A percentile compares a stretch with the other conserved stretches of the same genome.
phyloP scores from a whole-genome alignment of 2,797 vertebrate species.

The Squalus acanthias region DNA sequence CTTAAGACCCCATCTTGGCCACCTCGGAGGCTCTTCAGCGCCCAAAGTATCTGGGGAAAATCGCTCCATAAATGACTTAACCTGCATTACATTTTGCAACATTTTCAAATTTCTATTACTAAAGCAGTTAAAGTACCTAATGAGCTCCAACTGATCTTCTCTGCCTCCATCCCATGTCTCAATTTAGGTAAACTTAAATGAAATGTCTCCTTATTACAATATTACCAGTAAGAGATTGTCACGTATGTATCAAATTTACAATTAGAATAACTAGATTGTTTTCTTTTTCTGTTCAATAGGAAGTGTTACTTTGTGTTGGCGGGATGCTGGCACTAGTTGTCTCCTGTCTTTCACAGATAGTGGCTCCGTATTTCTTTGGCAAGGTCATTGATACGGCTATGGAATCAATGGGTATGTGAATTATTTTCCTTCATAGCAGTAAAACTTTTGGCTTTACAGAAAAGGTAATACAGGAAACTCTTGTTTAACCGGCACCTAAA shows the following conservation, averaged over 20 bases:
- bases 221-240: neutral
- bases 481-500: too few species aligned
- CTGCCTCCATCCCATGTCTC: too few species aligned
- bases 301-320: neutral
- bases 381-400: slow-evolving; percentile 38
- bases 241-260: neutral
- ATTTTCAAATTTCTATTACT: neutral
- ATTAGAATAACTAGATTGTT: neutral
- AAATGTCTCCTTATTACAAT: neutral
- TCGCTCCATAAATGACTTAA: too few species aligned
- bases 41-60: neutral
- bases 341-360: slow-evolving; percentile 31
- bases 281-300: neutral
- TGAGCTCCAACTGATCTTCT: neutral
- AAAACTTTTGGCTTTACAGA: neutral
- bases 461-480: neutral
- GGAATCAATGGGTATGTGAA: slow-evolving; percentile 38
- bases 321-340: slow-evolving; percentile 33
- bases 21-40: neutral
- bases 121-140: neutral
- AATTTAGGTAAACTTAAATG: neutral
- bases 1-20: neutral
- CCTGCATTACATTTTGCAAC: neutral
- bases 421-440: neutral
- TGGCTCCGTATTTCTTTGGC: slow-evolving; percentile 38